Base-by-base conservation (phyloP, 1,140 invertebrate genomes). In the Drosophila elegans region DNA sequence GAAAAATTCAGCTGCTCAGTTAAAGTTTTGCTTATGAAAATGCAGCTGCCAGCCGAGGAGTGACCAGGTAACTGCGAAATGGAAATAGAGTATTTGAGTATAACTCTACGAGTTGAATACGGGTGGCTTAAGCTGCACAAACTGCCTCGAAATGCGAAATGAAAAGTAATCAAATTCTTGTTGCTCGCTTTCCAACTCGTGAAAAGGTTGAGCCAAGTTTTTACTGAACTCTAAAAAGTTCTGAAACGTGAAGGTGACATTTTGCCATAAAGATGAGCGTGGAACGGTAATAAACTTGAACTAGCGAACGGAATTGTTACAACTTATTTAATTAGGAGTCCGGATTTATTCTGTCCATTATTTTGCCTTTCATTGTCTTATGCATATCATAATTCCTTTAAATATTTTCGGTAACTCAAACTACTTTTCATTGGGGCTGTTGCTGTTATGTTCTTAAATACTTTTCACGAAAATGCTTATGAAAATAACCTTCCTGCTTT, bases 1-100 rank as follows among this genome's bases (percentile, higher is more conserved):
- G 71, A 88, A 88, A 88, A 86, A 86, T 86, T 88, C 75, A 76
- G 46, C 49, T 52, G 74, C 51, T 69, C 34, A 34, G 63, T 53
- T 77, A 52, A 69, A 71, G 74, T 78, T 78, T 77, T 56, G 74
- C 49, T 76, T 66, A 61, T 61, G 45, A 64, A 62, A 66, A 84
- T 86, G 63, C 73, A 66, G 61, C 42, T 75, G 56, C 51, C 27
- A 51, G 64, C 10, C 46, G 55, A 49, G 36, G 21, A 63, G 39
- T 74, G 73, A 67, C 60, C 61, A 74, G 39, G 45, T 76, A 57
- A 46, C 46, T 44, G 53, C 9, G 34, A 44, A 41, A 48, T 57
- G 61, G 64, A 66, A 64, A 48, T 46, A 48, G 61, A 56, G 53
- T 51, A 21, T 64, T 75, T 36, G 16, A 42, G 41, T 29, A 72